Percentiles rank a stretch among this genome's conserved stretches.
Conservation (phyloP, 1,140 invertebrate genomes). For the Physella acuta region DNA sequence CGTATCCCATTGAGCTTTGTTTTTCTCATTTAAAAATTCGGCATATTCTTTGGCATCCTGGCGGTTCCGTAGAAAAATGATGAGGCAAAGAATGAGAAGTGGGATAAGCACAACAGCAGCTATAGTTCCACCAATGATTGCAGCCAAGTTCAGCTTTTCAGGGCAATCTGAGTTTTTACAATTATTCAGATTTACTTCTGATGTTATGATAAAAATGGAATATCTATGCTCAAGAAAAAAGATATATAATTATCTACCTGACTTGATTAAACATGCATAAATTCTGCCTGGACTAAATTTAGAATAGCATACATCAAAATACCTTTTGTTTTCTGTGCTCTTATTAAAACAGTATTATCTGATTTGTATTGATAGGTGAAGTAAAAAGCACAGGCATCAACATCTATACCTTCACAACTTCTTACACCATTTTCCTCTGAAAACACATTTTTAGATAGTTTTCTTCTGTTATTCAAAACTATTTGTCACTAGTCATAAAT, state of each 20-base stretch:
- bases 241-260: too few species aligned
- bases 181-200: too few species aligned
- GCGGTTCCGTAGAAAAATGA: slow-evolving; percentile 32
- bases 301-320: too few species aligned
- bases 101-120: slow-evolving; percentile 31
- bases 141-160: slow-evolving; percentile 39
- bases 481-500: too few species aligned
- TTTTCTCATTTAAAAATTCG: slow-evolving; percentile 33
- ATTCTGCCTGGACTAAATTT: too few species aligned
- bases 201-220: too few species aligned
- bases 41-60: slow-evolving; percentile 35
- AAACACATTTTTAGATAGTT: too few species aligned
- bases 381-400: slow-evolving; percentile 59
- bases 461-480: too few species aligned
- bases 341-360: slow-evolving; percentile 43
- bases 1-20: slow-evolving; percentile 35
- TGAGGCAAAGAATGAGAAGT: slow-evolving; percentile 31
- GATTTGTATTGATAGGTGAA: slow-evolving; percentile 57
- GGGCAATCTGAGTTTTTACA: slow-evolving; percentile 60
- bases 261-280: too few species aligned
- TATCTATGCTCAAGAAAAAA: too few species aligned
- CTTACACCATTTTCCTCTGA: slow-evolving; percentile 23
- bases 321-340: slow-evolving; percentile 55
- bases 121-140: slow-evolving; percentile 30
- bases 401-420: slow-evolving; percentile 50